Evolutionary conservation across 2,888 invertebrate genomes (phyloP).

Genomic region (Atethmia centrago): DNA sequence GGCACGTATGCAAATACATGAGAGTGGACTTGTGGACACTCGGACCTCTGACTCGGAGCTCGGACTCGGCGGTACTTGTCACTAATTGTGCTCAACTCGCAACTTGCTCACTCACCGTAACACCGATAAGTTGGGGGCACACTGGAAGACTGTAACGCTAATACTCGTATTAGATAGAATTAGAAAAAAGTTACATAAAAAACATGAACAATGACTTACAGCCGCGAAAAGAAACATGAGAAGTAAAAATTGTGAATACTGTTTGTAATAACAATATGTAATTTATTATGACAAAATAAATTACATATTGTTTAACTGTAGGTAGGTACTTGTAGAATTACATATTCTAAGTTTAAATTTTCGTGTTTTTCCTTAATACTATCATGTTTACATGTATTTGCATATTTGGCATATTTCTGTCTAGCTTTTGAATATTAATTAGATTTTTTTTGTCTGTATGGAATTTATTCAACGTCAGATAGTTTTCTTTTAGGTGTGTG

Average conservation of each 20-base stretch:
- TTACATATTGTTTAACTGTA: too few species aligned
- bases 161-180: not conserved
- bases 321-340: too few species aligned
- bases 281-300: not conserved
- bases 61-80: constrained; percentile 52
- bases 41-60: constrained; percentile 51
- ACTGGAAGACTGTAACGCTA: constrained; percentile 22
- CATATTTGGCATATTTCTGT: too few species aligned
- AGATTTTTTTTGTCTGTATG: too few species aligned
- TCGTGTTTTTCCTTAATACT: too few species aligned
- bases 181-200: not conserved
- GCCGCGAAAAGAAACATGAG: not conserved
- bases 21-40: constrained; percentile 56
- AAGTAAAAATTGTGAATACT: not conserved
- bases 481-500: too few species aligned
- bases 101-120: constrained; percentile 66
- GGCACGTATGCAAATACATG: constrained; percentile 69
- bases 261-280: not conserved
- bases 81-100: constrained; percentile 70
- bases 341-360: too few species aligned
- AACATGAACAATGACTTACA: not conserved
- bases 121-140: constrained; percentile 17
- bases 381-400: too few species aligned
- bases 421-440: too few species aligned
- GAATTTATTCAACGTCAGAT: too few species aligned